Percentiles rank a stretch among this genome's conserved stretches.
Evolutionary conservation across 2,888 invertebrate genomes (phyloP).

Genomic region (Drosophila pseudotakahashii): DNA sequence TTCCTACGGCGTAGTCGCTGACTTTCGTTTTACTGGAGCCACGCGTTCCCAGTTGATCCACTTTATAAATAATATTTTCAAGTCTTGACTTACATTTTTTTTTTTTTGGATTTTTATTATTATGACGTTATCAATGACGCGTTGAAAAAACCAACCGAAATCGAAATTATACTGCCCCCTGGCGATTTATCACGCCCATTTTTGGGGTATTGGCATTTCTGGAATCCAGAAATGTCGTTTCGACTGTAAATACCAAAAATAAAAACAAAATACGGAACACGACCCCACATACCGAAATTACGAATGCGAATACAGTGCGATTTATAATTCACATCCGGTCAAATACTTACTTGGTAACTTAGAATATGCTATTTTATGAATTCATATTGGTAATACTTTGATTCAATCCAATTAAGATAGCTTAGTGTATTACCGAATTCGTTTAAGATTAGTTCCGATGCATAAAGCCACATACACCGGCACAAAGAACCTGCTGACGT

Average conservation of each 20-base stretch:
- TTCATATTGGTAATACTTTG: not conserved
- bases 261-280: conserved; percentile 4
- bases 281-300: conserved; percentile 3
- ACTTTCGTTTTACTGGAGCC: conserved; percentile 10
- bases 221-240: conserved; percentile 30
- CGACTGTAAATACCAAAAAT: conserved; percentile 1
- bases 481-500: conserved; percentile 10
- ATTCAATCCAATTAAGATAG: too few species aligned
- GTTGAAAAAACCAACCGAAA: conserved; percentile 1
- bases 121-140: conserved; percentile 69
- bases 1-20: conserved; percentile 7
- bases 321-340: conserved; percentile 24
- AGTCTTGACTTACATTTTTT: conserved; percentile 1
- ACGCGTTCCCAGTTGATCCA: conserved; percentile 3
- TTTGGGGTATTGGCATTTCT: conserved; percentile 41
- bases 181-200: conserved; percentile 73
- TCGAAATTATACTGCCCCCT: conserved; percentile 35
- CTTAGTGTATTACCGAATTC: not conserved
- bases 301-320: conserved; percentile 10
- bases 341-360: not conserved
- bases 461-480: not conserved
- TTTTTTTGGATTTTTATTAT: conserved; percentile 9
- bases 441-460: not conserved
- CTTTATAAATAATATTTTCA: conserved; percentile 45
- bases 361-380: not conserved